Evolutionary conservation across 1,140 invertebrate species (phyloP).

Genomic region (Drosophila mauritiana): DNA sequence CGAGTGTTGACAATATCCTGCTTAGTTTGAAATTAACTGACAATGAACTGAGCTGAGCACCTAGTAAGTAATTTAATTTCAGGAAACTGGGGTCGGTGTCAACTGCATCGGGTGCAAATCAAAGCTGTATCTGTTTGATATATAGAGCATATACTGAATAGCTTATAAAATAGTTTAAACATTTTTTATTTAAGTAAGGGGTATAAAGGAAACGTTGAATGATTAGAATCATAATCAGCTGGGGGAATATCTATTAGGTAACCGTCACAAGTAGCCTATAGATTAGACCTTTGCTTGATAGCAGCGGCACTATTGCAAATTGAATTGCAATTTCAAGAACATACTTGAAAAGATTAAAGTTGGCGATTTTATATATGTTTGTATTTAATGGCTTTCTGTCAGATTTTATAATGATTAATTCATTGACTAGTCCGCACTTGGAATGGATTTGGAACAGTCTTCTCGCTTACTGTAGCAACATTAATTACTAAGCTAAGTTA

Average conservation of each 20-base stretch:
- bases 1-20: conserved; percentile 75
- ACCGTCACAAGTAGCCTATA: conserved; percentile 2
- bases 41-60: conserved; percentile 11
- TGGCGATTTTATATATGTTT: conserved; percentile 14
- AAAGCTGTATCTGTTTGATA: conserved; percentile 6
- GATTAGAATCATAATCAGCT: not conserved
- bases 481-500: no score
- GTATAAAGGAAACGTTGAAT: not conserved
- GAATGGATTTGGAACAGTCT: not conserved
- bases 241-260: conserved; percentile 1
- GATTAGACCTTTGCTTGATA: conserved; percentile 7
- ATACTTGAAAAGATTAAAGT: conserved; percentile 20
- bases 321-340: conserved; percentile 21
- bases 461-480: not conserved
- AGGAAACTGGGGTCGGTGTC: conserved; percentile 68
- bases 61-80: conserved; percentile 61
- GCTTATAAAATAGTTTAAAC: no score
- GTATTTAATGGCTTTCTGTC: conserved; percentile 26
- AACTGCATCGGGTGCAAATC: conserved; percentile 36
- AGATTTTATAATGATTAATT: conserved; percentile 71
- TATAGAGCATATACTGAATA: no score
- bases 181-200: no score
- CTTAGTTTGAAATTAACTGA: conserved; percentile 66
- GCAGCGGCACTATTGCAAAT: conserved; percentile 1
- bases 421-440: conserved; percentile 31